Evolutionary conservation across 2,888 invertebrate genomes (phyloP), one percentile per base, ranked within the genome.

Genomic region (Ferdinandea cuprea): DNA sequence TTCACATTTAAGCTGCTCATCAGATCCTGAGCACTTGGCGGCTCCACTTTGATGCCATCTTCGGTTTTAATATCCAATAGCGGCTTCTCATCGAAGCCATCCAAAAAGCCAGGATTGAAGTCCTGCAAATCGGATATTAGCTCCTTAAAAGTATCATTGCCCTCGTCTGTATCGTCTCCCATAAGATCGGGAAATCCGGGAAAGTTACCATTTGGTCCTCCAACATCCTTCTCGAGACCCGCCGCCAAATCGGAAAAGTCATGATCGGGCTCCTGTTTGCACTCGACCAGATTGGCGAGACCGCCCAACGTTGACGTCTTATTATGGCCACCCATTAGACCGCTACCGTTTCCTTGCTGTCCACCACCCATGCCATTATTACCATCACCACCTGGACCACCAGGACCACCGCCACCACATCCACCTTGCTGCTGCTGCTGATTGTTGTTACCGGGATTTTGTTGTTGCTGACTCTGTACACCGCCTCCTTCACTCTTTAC

Each of bases 181-280:
- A 96, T 95, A 85, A 96, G 93, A 88, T 96, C 96, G 30, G 95
- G 94, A 87, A 96, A 93, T 9, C 94, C 95, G 0, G 95, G 95
- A 91, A 96, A 96, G 56, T 94, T 94, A 8, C 94, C 94, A 88
- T 94, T 94, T 9, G 93, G 93, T 4, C 94, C 95, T 2, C 94
- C 95, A 2, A 94, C 95, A 88, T 97, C 97, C 87, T 97, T 95
- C 87, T 97, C 97, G 78, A 97, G 92, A 0, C 96, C 96, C 6
- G 95, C 96, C 8, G 96, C 96, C 86, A 97, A 91, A 85, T 96
- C 96, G n/a, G 95, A 95, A 89, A 96, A 97, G 88, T 96, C 96
- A 88, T 95, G 95, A 89, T 96, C 96, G 11, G 96, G 96, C 88
- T 96, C 96, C 58, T 95, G 94, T 86, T 95, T 95, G 91, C 97